Base-by-base conservation (phyloP, 2,888 invertebrate genomes). In the Lasioglossum zephyrum region DNA sequence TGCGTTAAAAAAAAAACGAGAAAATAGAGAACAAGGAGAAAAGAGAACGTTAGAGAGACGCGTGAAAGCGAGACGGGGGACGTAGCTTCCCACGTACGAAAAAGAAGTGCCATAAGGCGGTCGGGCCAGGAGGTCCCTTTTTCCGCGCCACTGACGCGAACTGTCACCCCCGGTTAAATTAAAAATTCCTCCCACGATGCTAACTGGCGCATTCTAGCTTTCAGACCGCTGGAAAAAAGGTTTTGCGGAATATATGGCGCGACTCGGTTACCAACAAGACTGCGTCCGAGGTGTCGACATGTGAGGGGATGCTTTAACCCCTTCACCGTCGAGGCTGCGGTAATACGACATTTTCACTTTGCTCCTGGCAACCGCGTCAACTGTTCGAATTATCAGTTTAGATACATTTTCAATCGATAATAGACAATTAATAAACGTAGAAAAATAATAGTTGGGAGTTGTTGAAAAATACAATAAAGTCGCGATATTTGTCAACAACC, bases 51-150 rank as follows among this genome's bases (percentile, higher is more conserved):
- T 31, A 6, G 36, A 16, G 36, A 36, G 66, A 36, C 8, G 31
- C 13, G 31, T 11, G 8, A 1, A 66, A 31, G 31, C 16, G 31
- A 36, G 31, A 18, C 31, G 31, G 63, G 31, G 31, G 8, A 6
- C 6, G 6, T 39, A 13, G 66, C 78, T 91, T 91, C 90, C 91
- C 91, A 92, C 90, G 89, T 88, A 83, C 83, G 75, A 81, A 79
- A 87, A 85, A 84, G 77, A 77, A 82, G 79, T 72, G 87, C 87
- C 92, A 92, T 91, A 92, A 91, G 92, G 92, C 80, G 81, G 36
- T 49, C 80, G 36, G 63, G 11, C 57, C 41, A 22, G 60, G 47
- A 39, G 77, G 73, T 63, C 49, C 74, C 22, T 69, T 76, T 75
- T 81, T 87, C 73, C 39, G 79, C 74, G 63, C 70, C 88, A 79